Conservation (phyloP, 2,888 invertebrate genomes). For the Cremastinae sp. region DNA sequence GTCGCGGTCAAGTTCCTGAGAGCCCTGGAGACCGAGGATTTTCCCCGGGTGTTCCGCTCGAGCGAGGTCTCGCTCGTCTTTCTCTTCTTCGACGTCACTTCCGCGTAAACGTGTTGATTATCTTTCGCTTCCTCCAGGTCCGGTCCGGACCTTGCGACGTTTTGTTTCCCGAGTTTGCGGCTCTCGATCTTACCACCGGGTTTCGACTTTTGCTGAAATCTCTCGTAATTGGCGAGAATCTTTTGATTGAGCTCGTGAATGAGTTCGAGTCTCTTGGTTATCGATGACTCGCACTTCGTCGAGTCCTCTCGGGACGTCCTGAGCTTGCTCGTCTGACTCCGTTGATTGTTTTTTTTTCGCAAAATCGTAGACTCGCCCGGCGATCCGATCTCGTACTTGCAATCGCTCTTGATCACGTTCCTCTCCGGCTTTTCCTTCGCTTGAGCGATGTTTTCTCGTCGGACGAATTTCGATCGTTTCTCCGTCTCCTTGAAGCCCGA, state of each 20-base stretch:
- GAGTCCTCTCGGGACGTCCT: constrained; percentile 56
- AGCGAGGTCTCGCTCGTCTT: too few relatives aligned
- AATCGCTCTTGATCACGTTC: constrained; percentile 71
- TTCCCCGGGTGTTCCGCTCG: too few relatives aligned
- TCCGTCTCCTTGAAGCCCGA: constrained; percentile 67
- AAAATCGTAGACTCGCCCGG: constrained; percentile 66
- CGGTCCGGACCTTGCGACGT: constrained; percentile 29
- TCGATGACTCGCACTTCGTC: constrained; percentile 74
- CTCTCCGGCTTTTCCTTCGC: constrained; percentile 43
- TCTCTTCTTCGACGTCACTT: constrained; percentile 60
- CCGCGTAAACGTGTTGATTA: constrained; percentile 65
- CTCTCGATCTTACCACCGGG: not conserved
- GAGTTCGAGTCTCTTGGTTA: constrained; percentile 74
- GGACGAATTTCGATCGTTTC: constrained; percentile 46
- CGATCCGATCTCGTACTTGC: constrained; percentile 72
- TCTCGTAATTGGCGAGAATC: constrained; percentile 75
- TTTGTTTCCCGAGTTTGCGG: constrained; percentile 33
- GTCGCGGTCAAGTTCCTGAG: constrained; percentile 50
- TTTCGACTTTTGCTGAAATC: constrained; percentile 73
- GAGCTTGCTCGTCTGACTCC: constrained; percentile 15
- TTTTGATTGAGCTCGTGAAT: constrained; percentile 78
- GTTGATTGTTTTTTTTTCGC: constrained; percentile 60
- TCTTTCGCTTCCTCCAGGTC: constrained; percentile 51
- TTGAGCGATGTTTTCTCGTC: constrained; percentile 37
- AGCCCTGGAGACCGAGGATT: constrained; percentile 46